Evolutionary conservation across 2,888 invertebrate species (phyloP), one percentile per base, ranked within the genome.

Genomic region (Napeogenes sylphis): DNA sequence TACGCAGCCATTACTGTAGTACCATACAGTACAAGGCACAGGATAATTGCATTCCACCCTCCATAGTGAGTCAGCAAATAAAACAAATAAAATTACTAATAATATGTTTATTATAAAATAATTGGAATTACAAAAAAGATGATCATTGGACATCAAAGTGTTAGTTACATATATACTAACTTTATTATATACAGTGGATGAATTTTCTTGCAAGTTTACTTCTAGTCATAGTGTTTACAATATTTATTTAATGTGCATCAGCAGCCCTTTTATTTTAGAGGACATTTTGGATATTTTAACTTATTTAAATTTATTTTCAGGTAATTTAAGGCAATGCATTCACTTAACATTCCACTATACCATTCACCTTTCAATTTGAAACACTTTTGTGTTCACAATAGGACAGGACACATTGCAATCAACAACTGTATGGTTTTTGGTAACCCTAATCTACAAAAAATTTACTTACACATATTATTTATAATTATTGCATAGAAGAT

Each of bases 81-180:
- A 51, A 12, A n/a, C 33, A 53, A 51, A 35, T 5, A 58, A 21
- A 21, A 30, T 38, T 14, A 58, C 47, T 8, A 53, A 51, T 33
- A 38, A 12, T 47, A 21, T 64, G 76, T 75, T 75, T 73, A 74
- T 77, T 71, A 75, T 45, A 75, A 73, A 72, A 63, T 56, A 67
- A 66, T 63, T 53, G 62, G 67, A 69, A 70, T 70, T 70, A 71
- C 68, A 61, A 61, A 61, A 54, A 42, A 53, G 33, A 53, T 14
- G 8, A 47, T 47, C 47, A 47, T 30, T 12, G 12, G 8, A 51
- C 12, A 51, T 51, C 4, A 51, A n/a, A 47, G n/a, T 47, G n/a
- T 35, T n/a, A 21, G 4, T 51, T 30, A 51, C 51, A 47, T 13
- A 51, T 4, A 51, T n/a, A 51, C 35, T 2, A 35, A 35, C 4